phyloP scores from a whole-genome alignment of 1,140 invertebrate species.

The Tetragonula clypearis region DNA sequence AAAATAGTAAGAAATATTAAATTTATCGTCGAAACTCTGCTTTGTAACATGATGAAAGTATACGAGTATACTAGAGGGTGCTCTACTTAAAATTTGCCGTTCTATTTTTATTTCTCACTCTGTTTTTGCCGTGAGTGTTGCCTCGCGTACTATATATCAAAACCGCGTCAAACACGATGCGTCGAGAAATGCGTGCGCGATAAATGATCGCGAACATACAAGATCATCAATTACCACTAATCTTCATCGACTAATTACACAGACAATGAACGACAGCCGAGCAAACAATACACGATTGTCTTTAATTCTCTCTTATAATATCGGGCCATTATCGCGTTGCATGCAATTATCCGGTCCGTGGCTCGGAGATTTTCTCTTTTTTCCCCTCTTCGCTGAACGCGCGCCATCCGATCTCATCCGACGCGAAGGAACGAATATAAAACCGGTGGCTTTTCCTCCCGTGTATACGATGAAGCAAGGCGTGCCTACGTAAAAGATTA shows the following conservation, averaged over 20 bases:
- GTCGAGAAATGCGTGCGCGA: background rate
- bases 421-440: background rate
- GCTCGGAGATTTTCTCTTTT: background rate
- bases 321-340: background rate
- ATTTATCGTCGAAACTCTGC: too few species aligned
- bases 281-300: conserved; percentile 5
- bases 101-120: background rate
- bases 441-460: conserved; percentile 21
- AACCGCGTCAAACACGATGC: background rate
- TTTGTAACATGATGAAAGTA: too few species aligned
- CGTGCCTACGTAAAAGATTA: conserved; percentile 52
- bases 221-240: conserved; percentile 4
- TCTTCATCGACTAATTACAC: background rate
- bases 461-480: conserved; percentile 40
- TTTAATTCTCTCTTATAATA: background rate
- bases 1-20: too few species aligned
- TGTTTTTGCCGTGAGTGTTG: background rate
- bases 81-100: background rate
- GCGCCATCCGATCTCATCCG: background rate
- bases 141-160: background rate
- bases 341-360: background rate
- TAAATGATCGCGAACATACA: background rate
- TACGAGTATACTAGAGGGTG: too few species aligned
- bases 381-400: too few species aligned
- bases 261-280: background rate